Base-by-base conservation (phyloP, 2,113 vertebrate genomes). In the Gopherus flavomarginatus region DNA sequence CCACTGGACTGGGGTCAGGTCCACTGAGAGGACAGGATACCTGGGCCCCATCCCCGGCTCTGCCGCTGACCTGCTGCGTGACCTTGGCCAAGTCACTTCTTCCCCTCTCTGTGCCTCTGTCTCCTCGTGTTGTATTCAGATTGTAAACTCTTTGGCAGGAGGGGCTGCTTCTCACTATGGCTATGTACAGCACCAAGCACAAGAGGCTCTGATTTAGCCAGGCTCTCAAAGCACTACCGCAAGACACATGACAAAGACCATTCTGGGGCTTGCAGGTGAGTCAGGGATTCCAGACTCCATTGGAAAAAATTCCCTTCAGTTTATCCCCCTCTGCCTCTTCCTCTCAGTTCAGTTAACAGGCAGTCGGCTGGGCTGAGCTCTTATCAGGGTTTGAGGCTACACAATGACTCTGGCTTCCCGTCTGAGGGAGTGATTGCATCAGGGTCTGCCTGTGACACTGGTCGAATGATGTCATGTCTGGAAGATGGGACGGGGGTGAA, bases 381-480 rank as follows among this genome's bases (percentile, higher is more conserved):
- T 92, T 92, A 92, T 92, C 86, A 72, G 75, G 84, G 72, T 88
- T 53, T 92, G 91, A 89, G 86, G 81, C 31, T 92, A 88, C 86
- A 92, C 86, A 92, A 92, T 92, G 82, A 88, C 81, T 85, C 72
- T 65, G 50, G 86, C 82, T 92, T 92, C 91, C 91, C 19, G 75
- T 92, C 75, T 88, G 59, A 85, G 75, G 57, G 82, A 88, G 50
- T 49, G 87, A 92, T 92, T 57, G 75, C 72, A 89, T 92, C 91
- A 35, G 57, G 50, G 35, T 44, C 77, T 72, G 75, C 31, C 14
- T 88, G 86, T 80, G 86, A 92, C 82, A 81, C 57, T 81, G 44
- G 82, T 75, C 81, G 87, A 92, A 85, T 89, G 85, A 92, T 89
- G 91, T 89, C 86, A 92, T 88, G 91, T 88, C 91, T 89, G 86